These are phyloP conservation scores for Corticium candelabrum DNA, from an alignment of 37 sponge, comb jelly and placozoan genomes.

Conservation along the genomic window DNA sequence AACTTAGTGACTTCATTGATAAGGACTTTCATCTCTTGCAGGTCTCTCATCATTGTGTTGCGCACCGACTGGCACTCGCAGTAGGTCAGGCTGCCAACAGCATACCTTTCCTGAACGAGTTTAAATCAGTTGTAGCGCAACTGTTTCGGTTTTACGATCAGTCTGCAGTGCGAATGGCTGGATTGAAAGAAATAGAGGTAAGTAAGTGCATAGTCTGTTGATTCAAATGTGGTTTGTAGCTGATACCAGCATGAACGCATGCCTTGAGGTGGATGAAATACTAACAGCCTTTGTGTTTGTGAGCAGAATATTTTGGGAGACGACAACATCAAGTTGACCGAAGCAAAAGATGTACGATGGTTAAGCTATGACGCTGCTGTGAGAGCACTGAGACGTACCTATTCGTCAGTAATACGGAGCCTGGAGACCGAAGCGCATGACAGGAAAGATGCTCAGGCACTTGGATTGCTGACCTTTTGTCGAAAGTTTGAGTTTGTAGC, in stretches of 20 bases:
- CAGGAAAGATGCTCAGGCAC: slow-evolving; percentile 28
- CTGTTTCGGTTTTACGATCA: not conserved
- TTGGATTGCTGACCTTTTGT: slow-evolving; percentile 11
- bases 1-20: too few relatives aligned
- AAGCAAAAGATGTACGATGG: slow-evolving; percentile 28
- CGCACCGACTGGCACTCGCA: not conserved
- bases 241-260: too few relatives aligned
- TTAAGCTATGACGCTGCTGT: slow-evolving; percentile 29
- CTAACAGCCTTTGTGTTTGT: too few relatives aligned
- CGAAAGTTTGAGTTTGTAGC: slow-evolving; percentile 14
- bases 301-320: slow-evolving; percentile 23
- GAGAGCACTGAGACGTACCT: slow-evolving; percentile 10
- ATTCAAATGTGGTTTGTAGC: too few relatives aligned
- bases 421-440: slow-evolving; percentile 24
- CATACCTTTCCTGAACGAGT: not conserved
- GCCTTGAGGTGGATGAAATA: too few relatives aligned
- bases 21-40: too few relatives aligned
- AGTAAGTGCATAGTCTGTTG: too few relatives aligned
- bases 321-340: slow-evolving; percentile 14
- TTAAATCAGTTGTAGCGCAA: not conserved
- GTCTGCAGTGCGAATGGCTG: slow-evolving; percentile 9
- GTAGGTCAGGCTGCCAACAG: not conserved
- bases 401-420: slow-evolving; percentile 6
- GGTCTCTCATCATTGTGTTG: not conserved
- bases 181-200: slow-evolving; percentile 27